Percentiles rank a stretch among this genome's conserved stretches.
phyloP scores from a whole-genome alignment of 1,140 invertebrate genomes.

The Hylyphantes graminicola region DNA sequence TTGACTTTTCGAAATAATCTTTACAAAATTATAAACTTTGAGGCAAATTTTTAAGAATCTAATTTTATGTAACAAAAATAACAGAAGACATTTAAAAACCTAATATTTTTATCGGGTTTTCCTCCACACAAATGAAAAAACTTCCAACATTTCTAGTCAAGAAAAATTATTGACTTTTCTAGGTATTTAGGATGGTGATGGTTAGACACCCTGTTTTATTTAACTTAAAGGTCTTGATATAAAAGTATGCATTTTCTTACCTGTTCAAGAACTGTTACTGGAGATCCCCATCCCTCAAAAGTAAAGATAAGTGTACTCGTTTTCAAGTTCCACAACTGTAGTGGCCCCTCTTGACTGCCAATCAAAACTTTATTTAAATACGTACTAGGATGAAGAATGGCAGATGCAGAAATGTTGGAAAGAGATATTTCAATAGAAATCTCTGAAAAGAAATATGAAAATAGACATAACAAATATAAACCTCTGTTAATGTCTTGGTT shows the following conservation, averaged over 20 bases:
- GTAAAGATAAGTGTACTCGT: slow-evolving; percentile 81
- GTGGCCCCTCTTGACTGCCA: slow-evolving; percentile 84
- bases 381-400: slow-evolving; percentile 87
- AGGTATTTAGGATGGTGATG: not conserved
- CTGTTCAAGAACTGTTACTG: slow-evolving; percentile 79
- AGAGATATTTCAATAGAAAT: slow-evolving; percentile 27
- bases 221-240: not conserved
- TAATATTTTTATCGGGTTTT: too few relatives aligned
- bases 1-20: too few relatives aligned
- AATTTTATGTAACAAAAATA: too few relatives aligned
- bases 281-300: slow-evolving; percentile 81
- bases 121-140: too few relatives aligned
- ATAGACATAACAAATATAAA: not conserved
- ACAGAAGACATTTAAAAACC: too few relatives aligned
- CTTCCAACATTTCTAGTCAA: too few relatives aligned
- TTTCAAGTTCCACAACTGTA: slow-evolving; percentile 93
- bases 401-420: slow-evolving; percentile 79
- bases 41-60: too few relatives aligned
- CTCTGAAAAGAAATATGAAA: slow-evolving; percentile 66
- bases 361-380: slow-evolving; percentile 96
- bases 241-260: slow-evolving; percentile 63
- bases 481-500: too few relatives aligned
- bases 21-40: too few relatives aligned
- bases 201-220: not conserved
- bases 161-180: too few relatives aligned